A percentile compares a stretch with the other conserved stretches of the same genome.
phyloP scores from a whole-genome alignment of 1,140 invertebrate species.

The Achatina immaculata region DNA sequence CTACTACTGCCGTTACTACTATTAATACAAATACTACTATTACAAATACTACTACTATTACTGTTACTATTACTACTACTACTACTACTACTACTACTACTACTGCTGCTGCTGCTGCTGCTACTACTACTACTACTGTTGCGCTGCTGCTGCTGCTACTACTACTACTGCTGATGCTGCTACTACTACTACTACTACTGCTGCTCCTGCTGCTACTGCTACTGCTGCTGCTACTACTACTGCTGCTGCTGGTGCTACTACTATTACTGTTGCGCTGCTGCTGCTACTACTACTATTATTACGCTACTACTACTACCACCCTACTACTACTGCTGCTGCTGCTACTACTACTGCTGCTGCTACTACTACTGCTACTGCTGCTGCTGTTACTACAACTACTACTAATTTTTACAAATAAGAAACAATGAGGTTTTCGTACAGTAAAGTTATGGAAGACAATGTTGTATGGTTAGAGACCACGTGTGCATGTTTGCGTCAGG shows the following conservation, averaged over 20 bases:
- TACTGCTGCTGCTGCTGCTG: conserved; percentile 25
- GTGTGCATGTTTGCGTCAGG: too few relatives aligned
- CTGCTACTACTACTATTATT: background rate
- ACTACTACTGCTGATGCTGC: background rate
- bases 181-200: conserved; percentile 2
- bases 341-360: background rate
- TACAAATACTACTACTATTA: too few relatives aligned
- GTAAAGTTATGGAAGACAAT: too few relatives aligned
- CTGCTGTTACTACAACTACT: background rate
- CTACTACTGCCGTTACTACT: conserved; percentile 12
- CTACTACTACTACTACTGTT: conserved; percentile 5
- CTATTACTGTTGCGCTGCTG: background rate
- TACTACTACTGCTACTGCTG: conserved; percentile 14
- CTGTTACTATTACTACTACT: conserved; percentile 14
- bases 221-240: conserved; percentile 18
- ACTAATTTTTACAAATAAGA: background rate
- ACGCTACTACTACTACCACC: conserved; percentile 27
- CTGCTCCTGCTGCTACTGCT: background rate
- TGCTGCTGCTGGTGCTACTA: too few relatives aligned
- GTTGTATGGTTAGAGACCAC: too few relatives aligned
- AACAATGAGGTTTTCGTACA: too few relatives aligned
- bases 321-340: conserved; percentile 11
- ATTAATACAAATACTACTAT: background rate
- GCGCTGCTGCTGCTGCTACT: conserved; percentile 12
- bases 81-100: conserved; percentile 25